Conservation (phyloP, 2,113 vertebrate genomes). For the Sinocyclocheilus anophthalmus region DNA sequence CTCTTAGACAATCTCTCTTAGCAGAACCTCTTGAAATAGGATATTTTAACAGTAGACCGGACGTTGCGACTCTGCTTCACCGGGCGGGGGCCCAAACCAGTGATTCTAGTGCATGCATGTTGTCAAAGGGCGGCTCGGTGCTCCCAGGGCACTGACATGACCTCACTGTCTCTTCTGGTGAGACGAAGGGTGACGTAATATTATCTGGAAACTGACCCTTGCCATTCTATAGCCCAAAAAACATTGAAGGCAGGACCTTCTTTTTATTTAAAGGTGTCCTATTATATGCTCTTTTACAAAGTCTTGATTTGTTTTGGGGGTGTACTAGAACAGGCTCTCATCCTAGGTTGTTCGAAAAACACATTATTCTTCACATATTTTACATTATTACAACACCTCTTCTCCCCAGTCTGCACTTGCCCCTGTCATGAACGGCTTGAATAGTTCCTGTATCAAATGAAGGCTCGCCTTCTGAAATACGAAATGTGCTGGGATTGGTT, state of each 20-base stretch:
- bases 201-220: conserved; percentile 52
- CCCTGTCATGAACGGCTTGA: no score
- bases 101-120: conserved; percentile 30
- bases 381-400: no score
- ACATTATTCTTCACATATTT: no score
- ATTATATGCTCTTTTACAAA: no score
- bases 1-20: neutral
- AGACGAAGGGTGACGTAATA: conserved; percentile 38
- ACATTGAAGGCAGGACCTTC: conserved; percentile 39
- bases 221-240: conserved; percentile 44
- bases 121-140: conserved; percentile 33
- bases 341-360: no score
- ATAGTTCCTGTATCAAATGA: no score
- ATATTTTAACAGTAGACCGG: conserved; percentile 7
- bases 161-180: conserved; percentile 37
- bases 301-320: no score
- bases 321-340: no score
- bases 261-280: conserved; percentile 10
- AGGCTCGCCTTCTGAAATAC: no score
- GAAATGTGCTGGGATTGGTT: no score
- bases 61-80: neutral
- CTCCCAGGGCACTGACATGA: conserved; percentile 5
- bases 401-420: no score
- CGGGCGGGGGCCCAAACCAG: neutral
- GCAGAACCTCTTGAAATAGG: neutral